Evolutionary conservation across 2,797 vertebrate species (phyloP).

Genomic region (Sebastes hubbsi): DNA sequence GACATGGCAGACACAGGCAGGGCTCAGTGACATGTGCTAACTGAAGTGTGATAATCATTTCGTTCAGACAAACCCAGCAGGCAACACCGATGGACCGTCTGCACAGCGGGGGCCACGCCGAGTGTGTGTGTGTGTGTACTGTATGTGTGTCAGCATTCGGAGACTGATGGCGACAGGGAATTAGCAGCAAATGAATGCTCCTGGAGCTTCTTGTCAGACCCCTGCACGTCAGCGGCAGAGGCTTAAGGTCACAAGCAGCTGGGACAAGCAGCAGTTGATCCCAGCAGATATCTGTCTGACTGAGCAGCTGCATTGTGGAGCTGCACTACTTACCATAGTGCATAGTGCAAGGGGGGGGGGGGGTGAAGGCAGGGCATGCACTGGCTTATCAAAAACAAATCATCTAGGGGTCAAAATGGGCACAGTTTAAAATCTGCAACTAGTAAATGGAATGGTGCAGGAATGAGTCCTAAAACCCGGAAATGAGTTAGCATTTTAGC

Average conservation of each 20-base stretch:
- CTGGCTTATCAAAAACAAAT: neutral
- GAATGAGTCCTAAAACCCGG: no score
- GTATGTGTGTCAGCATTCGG: slow-evolving; percentile 41
- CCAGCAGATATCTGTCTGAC: slow-evolving; percentile 44
- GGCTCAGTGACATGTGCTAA: slow-evolving; percentile 74
- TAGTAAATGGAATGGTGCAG: neutral
- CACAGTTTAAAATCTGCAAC: neutral
- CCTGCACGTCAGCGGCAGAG: slow-evolving; percentile 52
- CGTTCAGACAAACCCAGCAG: slow-evolving; percentile 69
- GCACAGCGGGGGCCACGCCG: slow-evolving; percentile 29
- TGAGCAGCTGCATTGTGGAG: slow-evolving; percentile 32
- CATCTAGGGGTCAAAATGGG: neutral
- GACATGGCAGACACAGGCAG: slow-evolving; percentile 66
- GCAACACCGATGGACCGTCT: slow-evolving; percentile 47
- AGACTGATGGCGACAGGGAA: slow-evolving; percentile 68
- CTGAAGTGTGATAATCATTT: slow-evolving; percentile 78
- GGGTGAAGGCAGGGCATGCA: neutral
- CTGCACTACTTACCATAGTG: neutral
- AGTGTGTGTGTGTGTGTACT: neutral
- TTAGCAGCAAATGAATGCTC: slow-evolving; percentile 71
- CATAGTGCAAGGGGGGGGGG: neutral
- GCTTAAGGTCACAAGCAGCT: slow-evolving; percentile 63
- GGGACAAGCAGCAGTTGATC: slow-evolving; percentile 67
- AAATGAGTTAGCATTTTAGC: no score
- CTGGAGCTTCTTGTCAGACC: slow-evolving; percentile 66